These are phyloP conservation scores for Gadus macrocephalus DNA, from an alignment of 2,113 vertebrate species.

Conservation along the genomic window DNA sequence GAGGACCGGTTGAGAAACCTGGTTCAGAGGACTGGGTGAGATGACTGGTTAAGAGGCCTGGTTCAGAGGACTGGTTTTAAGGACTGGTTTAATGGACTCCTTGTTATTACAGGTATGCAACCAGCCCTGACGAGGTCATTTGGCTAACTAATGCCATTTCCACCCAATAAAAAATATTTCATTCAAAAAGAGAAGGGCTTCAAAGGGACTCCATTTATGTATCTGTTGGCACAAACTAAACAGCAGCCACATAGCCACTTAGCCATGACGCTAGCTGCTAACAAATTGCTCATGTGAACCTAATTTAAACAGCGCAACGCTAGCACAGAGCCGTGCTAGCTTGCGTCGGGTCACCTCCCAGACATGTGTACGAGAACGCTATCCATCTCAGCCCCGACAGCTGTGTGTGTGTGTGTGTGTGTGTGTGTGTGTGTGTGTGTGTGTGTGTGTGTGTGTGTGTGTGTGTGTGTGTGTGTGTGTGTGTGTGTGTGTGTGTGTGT, in stretches of 20 bases:
- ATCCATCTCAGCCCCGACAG: constrained; percentile 23
- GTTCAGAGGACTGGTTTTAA: too few species aligned
- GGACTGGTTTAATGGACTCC: neutral
- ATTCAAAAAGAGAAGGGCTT: constrained; percentile 39
- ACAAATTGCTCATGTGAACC: constrained; percentile 69
- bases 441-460: constrained; percentile 55
- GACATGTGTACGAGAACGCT: constrained; percentile 48
- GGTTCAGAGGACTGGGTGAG: too few species aligned
- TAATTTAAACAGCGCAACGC: constrained; percentile 54
- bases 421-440: constrained; percentile 51
- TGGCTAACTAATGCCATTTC: constrained; percentile 34
- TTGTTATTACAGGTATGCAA: neutral
- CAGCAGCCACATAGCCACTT: constrained; percentile 44
- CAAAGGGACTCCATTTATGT: constrained; percentile 45
- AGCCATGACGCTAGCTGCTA: constrained; percentile 61
- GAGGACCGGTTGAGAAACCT: too few species aligned
- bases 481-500: constrained; percentile 8
- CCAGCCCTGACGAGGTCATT: constrained; percentile 25
- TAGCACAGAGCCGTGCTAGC: constrained; percentile 51
- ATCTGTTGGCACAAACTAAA: constrained; percentile 63
- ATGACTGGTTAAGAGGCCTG: too few species aligned
- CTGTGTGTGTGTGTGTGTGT: constrained; percentile 57
- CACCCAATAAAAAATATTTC: constrained; percentile 21
- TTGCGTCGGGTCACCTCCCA: constrained; percentile 36
- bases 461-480: constrained; percentile 51